Percentiles rank a stretch among this genome's conserved stretches.
These are phyloP conservation scores for Brassicogethes aeneus DNA, from an alignment of 2,888 invertebrate genomes.

Conservation along the genomic window DNA sequence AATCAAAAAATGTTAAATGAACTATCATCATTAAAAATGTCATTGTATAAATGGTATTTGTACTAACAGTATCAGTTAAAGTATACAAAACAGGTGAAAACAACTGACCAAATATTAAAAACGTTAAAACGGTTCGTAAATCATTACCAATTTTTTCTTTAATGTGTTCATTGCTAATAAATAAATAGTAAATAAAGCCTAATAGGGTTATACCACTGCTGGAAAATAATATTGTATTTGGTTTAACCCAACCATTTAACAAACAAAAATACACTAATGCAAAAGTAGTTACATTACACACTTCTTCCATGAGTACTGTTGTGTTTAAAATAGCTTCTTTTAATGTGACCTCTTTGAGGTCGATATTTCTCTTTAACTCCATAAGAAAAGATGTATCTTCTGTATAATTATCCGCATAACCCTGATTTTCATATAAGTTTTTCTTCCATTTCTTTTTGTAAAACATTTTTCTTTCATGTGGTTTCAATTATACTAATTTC, in stretches of 20 bases:
- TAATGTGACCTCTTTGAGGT: conserved; percentile 64
- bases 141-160: conserved; percentile 46
- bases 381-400: conserved; percentile 73
- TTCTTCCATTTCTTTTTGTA: conserved; percentile 66
- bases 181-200: conserved; percentile 54
- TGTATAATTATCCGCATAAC: conserved; percentile 88
- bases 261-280: conserved; percentile 63
- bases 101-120: conserved; percentile 77
- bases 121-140: conserved; percentile 69
- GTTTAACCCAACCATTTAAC: conserved; percentile 58
- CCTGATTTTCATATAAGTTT: conserved; percentile 80
- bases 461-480: conserved; percentile 19
- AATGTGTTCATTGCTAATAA: conserved; percentile 18
- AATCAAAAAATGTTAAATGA: conserved; percentile 89
- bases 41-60: conserved; percentile 94
- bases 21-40: conserved; percentile 77
- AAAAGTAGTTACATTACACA: conserved; percentile 69
- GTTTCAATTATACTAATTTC: too few species aligned
- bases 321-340: conserved; percentile 65
- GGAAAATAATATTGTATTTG: conserved; percentile 52
- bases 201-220: conserved; percentile 48
- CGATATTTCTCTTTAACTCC: conserved; percentile 75
- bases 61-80: conserved; percentile 91
- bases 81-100: conserved; percentile 89
- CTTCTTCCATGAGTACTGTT: conserved; percentile 68